phyloP scores from a whole-genome alignment of 2,888 invertebrate species.

The Maniola hyperantus region DNA sequence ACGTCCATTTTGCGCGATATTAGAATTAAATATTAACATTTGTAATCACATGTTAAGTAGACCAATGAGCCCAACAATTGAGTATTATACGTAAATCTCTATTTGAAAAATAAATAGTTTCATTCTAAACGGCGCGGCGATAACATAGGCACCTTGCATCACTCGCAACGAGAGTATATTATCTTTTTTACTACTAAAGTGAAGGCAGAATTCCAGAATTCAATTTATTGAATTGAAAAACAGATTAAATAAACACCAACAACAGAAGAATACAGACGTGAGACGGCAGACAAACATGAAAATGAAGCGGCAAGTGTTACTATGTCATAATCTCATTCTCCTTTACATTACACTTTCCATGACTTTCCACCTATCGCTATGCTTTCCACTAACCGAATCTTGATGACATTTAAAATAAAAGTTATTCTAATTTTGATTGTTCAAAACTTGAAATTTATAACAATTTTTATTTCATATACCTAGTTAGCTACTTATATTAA shows the following conservation, averaged over 20 bases:
- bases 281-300: too few relatives aligned
- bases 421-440: too few relatives aligned
- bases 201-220: neutral
- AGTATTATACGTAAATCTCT: constrained; percentile 39
- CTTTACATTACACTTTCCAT: too few relatives aligned
- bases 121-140: constrained; percentile 49
- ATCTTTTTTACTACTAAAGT: constrained; percentile 36
- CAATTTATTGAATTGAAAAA: constrained; percentile 43
- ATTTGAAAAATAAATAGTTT: constrained; percentile 42
- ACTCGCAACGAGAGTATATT: constrained; percentile 50
- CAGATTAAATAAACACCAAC: constrained; percentile 37
- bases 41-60: constrained; percentile 66
- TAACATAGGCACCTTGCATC: constrained; percentile 49
- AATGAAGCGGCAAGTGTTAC: too few relatives aligned
- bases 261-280: too few relatives aligned
- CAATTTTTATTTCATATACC: too few relatives aligned
- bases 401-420: too few relatives aligned
- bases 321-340: too few relatives aligned
- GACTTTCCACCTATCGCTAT: too few relatives aligned
- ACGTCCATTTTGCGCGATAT: constrained; percentile 67
- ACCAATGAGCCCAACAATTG: constrained; percentile 41
- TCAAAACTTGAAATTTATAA: too few relatives aligned
- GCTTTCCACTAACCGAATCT: too few relatives aligned
- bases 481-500: too few relatives aligned
- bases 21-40: constrained; percentile 70